phyloP scores from a whole-genome alignment of 2,113 vertebrate species.

The Leucoraja erinaceus region DNA sequence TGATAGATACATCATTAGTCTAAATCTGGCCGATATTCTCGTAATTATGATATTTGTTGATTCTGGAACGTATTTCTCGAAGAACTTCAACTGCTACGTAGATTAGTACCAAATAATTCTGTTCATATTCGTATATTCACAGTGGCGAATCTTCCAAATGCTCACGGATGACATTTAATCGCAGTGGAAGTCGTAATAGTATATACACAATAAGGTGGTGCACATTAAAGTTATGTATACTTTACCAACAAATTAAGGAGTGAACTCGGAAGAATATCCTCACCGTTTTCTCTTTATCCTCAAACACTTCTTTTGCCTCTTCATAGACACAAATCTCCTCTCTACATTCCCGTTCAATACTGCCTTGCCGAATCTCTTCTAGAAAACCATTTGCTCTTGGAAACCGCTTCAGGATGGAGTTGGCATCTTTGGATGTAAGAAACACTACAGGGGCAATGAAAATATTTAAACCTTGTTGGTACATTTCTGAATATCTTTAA shows the following conservation, averaged over 20 bases:
- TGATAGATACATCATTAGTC: no score
- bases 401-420: slow-evolving; percentile 69
- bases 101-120: neutral
- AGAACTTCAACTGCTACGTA: neutral
- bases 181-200: neutral
- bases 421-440: slow-evolving; percentile 65
- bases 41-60: no score
- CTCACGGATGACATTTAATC: neutral
- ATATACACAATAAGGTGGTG: neutral
- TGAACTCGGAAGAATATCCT: neutral
- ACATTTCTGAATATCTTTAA: neutral
- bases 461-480: slow-evolving; percentile 6
- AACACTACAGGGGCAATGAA: slow-evolving; percentile 58
- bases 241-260: neutral
- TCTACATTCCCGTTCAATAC: slow-evolving; percentile 73
- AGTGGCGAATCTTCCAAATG: slow-evolving; percentile 5
- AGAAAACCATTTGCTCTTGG: slow-evolving; percentile 73
- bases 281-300: slow-evolving; percentile 78
- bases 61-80: no score
- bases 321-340: slow-evolving; percentile 82
- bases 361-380: slow-evolving; percentile 74
- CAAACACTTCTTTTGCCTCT: slow-evolving; percentile 78
- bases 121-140: neutral
- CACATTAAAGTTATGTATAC: neutral
- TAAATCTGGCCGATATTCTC: no score